Percentiles rank a stretch among this genome's conserved stretches.
Evolutionary conservation across 2,888 invertebrate genomes (phyloP).

Genomic region (Machimus rusticus): DNA sequence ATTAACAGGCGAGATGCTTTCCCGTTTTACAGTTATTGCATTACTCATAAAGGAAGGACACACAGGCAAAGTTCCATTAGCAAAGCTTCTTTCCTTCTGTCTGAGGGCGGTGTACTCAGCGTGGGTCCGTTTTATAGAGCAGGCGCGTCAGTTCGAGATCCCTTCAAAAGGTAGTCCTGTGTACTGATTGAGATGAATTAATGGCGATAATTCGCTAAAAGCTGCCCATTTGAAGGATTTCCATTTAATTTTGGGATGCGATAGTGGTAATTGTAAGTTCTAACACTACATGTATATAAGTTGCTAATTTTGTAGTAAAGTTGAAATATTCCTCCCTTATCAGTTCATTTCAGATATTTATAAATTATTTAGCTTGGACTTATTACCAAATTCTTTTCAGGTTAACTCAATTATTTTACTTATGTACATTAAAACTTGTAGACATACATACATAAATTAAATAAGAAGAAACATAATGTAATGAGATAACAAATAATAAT

Average conservation of each 20-base stretch:
- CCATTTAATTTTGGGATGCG: background rate
- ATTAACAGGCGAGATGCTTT: background rate
- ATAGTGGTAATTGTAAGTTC: background rate
- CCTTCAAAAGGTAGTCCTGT: background rate
- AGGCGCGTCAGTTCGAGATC: background rate
- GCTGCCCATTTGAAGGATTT: background rate
- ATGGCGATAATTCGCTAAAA: background rate
- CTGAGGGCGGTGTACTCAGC: background rate
- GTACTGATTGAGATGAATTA: background rate
- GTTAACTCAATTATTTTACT: background rate
- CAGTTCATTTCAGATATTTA: background rate
- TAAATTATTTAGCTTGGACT: background rate
- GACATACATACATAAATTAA: too few relatives aligned
- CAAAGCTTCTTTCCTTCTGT: background rate
- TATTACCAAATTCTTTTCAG: background rate
- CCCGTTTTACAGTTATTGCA: constrained; percentile 1
- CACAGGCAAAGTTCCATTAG: background rate
- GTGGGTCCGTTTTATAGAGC: background rate
- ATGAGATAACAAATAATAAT: too few relatives aligned
- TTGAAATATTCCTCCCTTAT: background rate
- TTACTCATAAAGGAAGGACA: background rate
- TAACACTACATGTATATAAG: too few relatives aligned
- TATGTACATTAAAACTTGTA: too few relatives aligned
- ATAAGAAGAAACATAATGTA: too few relatives aligned
- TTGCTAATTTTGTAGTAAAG: background rate